phyloP scores from a whole-genome alignment of 2,888 invertebrate species.

The Lagria hirta region DNA sequence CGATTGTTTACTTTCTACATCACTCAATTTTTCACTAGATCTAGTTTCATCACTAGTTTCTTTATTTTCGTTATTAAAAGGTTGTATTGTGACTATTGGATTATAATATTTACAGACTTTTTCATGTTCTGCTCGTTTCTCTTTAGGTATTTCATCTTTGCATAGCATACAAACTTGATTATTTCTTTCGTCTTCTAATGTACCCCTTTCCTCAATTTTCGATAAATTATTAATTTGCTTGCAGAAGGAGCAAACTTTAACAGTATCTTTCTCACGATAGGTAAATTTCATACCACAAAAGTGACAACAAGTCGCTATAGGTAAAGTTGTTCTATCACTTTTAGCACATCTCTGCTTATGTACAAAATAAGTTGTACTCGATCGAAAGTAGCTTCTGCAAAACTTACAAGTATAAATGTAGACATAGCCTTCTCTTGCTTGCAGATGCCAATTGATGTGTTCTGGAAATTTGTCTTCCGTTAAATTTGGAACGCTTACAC shows the following conservation, averaged over 20 bases:
- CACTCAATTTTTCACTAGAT: conserved; percentile 9
- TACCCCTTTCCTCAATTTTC: background rate
- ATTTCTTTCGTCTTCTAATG: background rate
- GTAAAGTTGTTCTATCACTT: conserved; percentile 11
- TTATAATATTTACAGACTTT: conserved; percentile 40
- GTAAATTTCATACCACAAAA: conserved; percentile 31
- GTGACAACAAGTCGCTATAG: conserved; percentile 13
- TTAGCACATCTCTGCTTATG: conserved; percentile 33
- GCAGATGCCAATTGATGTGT: conserved; percentile 45
- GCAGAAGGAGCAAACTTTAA: conserved; percentile 33
- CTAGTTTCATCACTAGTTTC: conserved; percentile 13
- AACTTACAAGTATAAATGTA: conserved; percentile 49
- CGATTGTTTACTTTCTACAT: conserved; percentile 15
- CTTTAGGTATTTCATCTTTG: conserved; percentile 34
- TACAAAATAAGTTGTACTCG: conserved; percentile 43
- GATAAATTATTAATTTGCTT: conserved; percentile 23
- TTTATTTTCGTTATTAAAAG: conserved; percentile 7
- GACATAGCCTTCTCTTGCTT: conserved; percentile 40
- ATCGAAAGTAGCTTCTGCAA: conserved; percentile 49
- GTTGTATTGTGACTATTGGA: conserved; percentile 36
- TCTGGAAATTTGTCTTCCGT: conserved; percentile 31
- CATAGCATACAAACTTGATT: conserved; percentile 44
- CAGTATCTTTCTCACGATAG: conserved; percentile 30
- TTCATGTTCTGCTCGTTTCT: conserved; percentile 34
- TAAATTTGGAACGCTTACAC: conserved; percentile 32